phyloP scores from a whole-genome alignment of 2,113 vertebrate genomes.

The Planiliza haematocheilus region DNA sequence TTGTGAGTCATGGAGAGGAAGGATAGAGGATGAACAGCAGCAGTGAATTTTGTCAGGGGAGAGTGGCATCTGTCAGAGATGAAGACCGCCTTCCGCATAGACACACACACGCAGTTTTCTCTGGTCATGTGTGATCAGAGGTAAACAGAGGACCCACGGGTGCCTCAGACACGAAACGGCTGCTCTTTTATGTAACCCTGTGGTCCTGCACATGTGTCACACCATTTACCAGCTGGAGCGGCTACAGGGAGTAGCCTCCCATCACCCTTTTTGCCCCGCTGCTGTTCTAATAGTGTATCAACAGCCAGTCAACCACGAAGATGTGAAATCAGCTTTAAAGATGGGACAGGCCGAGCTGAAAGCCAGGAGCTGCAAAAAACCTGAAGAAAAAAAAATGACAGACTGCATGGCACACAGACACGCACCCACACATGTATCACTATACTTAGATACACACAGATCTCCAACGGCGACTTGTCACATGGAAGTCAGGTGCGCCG shows the following conservation, averaged over 20 bases:
- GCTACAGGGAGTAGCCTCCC: slow-evolving; percentile 16
- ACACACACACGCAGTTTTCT: background rate
- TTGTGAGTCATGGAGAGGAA: slow-evolving; percentile 50
- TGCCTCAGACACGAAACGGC: slow-evolving; percentile 21
- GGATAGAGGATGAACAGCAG: slow-evolving; percentile 36
- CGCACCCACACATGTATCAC: slow-evolving; percentile 1
- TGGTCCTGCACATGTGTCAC: slow-evolving; percentile 50
- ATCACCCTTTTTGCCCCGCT: background rate
- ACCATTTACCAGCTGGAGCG: slow-evolving; percentile 46
- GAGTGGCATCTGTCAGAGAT: slow-evolving; percentile 39
- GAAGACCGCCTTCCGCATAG: background rate
- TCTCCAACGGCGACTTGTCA: slow-evolving; percentile 20
- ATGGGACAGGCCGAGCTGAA: slow-evolving; percentile 40
- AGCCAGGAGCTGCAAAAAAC: slow-evolving; percentile 15
- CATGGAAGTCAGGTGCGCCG: slow-evolving; percentile 11
- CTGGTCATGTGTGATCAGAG: slow-evolving; percentile 36
- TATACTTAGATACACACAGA: background rate
- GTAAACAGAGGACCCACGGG: slow-evolving; percentile 22
- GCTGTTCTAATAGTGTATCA: slow-evolving; percentile 35
- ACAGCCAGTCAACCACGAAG: slow-evolving; percentile 43
- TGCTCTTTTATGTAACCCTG: slow-evolving; percentile 40
- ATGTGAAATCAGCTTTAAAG: slow-evolving; percentile 49
- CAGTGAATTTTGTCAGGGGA: slow-evolving; percentile 40
- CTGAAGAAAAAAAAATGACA: slow-evolving; percentile 36
- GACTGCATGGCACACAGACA: slow-evolving; percentile 31